Evolutionary conservation across 2,113 vertebrate species (phyloP).

Genomic region (Plecotus auritus): DNA sequence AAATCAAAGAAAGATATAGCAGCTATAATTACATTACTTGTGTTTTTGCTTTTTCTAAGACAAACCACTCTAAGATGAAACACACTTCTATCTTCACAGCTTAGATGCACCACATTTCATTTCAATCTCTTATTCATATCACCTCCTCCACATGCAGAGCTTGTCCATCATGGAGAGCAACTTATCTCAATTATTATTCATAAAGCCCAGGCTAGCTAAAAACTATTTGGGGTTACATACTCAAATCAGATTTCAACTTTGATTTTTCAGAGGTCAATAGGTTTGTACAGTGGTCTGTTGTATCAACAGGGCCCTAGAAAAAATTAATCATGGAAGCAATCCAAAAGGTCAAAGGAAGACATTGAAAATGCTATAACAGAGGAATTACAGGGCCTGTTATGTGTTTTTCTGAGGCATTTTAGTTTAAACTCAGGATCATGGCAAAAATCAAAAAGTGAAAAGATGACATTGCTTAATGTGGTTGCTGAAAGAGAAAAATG

Average conservation of each 20-base stretch:
- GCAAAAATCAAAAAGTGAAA: neutral
- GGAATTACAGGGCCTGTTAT: neutral
- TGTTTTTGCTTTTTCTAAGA: neutral
- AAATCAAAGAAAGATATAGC: neutral
- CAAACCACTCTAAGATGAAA: neutral
- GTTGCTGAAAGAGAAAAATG: neutral
- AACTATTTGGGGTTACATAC: constrained; percentile 53
- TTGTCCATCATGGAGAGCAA: neutral
- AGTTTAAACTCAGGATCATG: constrained; percentile 16
- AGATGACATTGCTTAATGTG: neutral
- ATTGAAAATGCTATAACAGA: constrained; percentile 14
- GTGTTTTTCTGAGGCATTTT: constrained; percentile 24
- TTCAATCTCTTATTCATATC: neutral
- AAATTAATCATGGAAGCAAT: constrained; percentile 62
- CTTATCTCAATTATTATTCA: constrained; percentile 4
- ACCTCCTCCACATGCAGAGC: neutral
- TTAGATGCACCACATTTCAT: rapidly evolving
- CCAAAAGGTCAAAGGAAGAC: constrained; percentile 65
- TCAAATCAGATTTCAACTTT: constrained; percentile 55
- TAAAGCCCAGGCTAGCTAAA: constrained; percentile 22
- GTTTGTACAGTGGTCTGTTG: constrained; percentile 58
- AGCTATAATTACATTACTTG: neutral
- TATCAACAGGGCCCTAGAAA: constrained; percentile 62
- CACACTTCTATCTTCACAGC: neutral
- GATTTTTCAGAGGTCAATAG: constrained; percentile 65